Percentiles rank a stretch among this genome's conserved stretches.
Conservation (phyloP, 2,888 invertebrate species). For the Nymphalis c-album region DNA sequence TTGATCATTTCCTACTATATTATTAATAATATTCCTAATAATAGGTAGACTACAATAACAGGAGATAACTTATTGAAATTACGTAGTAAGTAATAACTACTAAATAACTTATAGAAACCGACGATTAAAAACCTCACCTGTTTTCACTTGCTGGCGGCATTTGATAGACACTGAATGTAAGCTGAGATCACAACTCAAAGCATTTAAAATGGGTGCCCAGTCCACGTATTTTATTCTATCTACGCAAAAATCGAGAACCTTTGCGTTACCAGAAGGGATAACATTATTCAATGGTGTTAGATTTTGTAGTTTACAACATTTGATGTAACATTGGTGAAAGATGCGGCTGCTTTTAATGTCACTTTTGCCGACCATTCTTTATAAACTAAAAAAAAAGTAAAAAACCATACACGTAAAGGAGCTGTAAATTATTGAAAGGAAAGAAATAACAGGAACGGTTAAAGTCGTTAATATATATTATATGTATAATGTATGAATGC, state of each 20-base stretch:
- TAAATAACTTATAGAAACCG: too few relatives aligned
- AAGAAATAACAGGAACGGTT: slow-evolving; percentile 18
- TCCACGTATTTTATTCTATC: slow-evolving; percentile 89
- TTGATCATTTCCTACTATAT: too few relatives aligned
- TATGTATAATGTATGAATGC: slow-evolving; percentile 38
- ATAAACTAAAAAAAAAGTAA: slow-evolving; percentile 50
- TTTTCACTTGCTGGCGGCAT: slow-evolving; percentile 80
- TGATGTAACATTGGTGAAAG: slow-evolving; percentile 76
- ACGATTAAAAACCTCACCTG: slow-evolving; percentile 51
- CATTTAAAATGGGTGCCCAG: slow-evolving; percentile 88
- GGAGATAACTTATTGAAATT: too few relatives aligned
- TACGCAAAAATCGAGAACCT: slow-evolving; percentile 85
- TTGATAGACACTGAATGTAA: slow-evolving; percentile 85
- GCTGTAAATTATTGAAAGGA: not conserved
- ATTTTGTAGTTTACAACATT: slow-evolving; percentile 77
- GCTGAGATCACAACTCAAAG: slow-evolving; percentile 86
- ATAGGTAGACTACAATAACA: too few relatives aligned
- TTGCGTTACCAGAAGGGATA: slow-evolving; percentile 71
- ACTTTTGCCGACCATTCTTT: slow-evolving; percentile 72
- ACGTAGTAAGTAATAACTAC: too few relatives aligned
- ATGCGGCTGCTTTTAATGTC: slow-evolving; percentile 70
- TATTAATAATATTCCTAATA: too few relatives aligned
- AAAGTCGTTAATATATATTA: slow-evolving; percentile 40
- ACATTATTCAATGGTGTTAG: slow-evolving; percentile 67
- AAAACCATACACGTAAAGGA: slow-evolving; percentile 49